These are phyloP conservation scores for Clamator glandarius DNA, from an alignment of 2,797 vertebrate species.

Conservation along the genomic window DNA sequence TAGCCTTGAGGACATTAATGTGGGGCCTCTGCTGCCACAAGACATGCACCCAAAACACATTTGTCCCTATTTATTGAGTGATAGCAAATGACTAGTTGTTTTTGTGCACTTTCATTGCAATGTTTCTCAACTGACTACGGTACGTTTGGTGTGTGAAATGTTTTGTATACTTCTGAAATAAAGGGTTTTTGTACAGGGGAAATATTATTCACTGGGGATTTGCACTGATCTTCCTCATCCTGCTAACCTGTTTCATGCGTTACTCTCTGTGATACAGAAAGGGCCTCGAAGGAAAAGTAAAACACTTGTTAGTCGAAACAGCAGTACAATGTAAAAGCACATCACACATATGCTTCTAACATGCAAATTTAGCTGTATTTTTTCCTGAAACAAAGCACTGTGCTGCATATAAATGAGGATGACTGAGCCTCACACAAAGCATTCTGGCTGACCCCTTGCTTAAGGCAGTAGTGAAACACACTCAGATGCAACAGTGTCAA, in stretches of 20 bases:
- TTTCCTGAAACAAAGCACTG: neutral
- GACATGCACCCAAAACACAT: neutral
- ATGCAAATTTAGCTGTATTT: neutral
- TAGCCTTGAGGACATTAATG: neutral
- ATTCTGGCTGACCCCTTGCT: neutral
- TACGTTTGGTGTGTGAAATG: neutral
- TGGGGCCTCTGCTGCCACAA: neutral
- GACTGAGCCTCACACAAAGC: neutral
- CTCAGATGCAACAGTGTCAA: neutral
- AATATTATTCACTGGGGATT: neutral
- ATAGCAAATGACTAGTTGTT: fast-evolving
- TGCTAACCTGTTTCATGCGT: neutral
- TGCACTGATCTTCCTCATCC: neutral
- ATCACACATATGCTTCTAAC: neutral
- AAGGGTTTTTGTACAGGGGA: neutral
- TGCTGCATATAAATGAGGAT: neutral
- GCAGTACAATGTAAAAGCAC: neutral
- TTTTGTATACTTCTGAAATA: neutral
- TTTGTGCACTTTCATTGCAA: neutral
- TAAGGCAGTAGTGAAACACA: neutral
- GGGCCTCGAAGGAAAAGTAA: neutral
- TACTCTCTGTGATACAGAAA: neutral
- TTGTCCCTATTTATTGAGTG: neutral
- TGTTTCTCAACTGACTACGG: neutral
- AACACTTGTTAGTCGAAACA: neutral